Conservation (phyloP, 30 jellyfish, hydroid and myxozoan genomes). For the Chrysaora quinquecirrha region DNA sequence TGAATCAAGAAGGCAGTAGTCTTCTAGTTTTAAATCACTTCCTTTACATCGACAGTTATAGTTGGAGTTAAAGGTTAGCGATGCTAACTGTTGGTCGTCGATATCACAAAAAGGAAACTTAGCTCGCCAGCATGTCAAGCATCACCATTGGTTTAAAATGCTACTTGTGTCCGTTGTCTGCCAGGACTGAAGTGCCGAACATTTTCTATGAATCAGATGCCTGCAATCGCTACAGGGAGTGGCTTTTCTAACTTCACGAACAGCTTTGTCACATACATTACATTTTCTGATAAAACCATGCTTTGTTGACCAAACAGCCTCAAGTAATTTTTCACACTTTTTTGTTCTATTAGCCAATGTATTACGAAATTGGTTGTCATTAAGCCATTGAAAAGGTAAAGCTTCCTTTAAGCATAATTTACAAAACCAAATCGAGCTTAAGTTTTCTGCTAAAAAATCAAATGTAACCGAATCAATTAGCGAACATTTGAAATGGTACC, state of each 20-base stretch:
- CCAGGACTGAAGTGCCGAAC: background rate
- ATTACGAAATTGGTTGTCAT: background rate
- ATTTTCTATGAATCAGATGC: background rate
- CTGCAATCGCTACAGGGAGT: background rate
- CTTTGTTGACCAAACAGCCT: background rate
- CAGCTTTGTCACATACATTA: too few species aligned
- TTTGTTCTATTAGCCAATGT: too few species aligned
- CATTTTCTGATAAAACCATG: too few species aligned
- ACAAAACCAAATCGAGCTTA: background rate
- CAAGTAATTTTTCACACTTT: background rate
- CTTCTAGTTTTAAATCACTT: too few species aligned
- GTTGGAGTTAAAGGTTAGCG: too few species aligned
- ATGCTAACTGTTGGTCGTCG: background rate
- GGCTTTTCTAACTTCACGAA: background rate
- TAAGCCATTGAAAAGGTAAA: background rate
- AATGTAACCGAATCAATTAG: too few species aligned
- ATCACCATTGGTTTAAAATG: too few species aligned
- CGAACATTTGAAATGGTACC: too few species aligned
- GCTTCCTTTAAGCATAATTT: too few species aligned
- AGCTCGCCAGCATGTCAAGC: too few species aligned
- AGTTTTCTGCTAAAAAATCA: background rate
- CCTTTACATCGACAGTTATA: too few species aligned
- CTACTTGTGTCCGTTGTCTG: background rate
- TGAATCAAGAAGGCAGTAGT: too few species aligned
- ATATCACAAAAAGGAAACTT: background rate